Evolutionary conservation across 2,113 vertebrate genomes (phyloP).

Genomic region (Phalacrocorax aristotelis): DNA sequence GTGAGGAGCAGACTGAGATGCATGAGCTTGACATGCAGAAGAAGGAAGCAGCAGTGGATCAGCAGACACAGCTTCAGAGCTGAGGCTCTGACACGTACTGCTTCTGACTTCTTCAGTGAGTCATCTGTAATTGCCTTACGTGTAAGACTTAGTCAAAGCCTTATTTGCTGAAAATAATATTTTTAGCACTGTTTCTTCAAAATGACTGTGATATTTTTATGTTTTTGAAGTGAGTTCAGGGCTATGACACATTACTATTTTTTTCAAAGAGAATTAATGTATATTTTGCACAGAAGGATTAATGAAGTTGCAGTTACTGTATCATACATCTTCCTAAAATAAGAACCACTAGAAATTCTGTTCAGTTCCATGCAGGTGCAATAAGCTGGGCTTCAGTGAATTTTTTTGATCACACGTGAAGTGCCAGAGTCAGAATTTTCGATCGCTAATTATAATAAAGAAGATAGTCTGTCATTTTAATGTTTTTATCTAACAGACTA

Average conservation of each 20-base stretch:
- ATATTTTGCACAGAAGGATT: background rate
- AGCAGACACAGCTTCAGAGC: background rate
- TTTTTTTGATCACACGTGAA: background rate
- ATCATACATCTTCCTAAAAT: background rate
- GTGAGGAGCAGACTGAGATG: background rate
- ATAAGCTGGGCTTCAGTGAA: background rate
- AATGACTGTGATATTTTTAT: background rate
- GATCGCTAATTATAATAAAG: background rate
- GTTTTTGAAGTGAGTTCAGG: background rate
- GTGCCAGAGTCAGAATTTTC: background rate
- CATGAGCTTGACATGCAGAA: background rate
- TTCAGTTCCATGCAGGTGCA: background rate
- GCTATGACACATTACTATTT: background rate
- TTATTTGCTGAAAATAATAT: background rate
- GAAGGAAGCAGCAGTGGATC: background rate
- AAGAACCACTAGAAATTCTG: background rate
- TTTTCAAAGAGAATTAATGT: background rate
- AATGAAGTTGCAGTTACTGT: background rate
- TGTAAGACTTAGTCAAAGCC: background rate
- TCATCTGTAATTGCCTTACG: background rate
- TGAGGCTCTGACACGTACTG: background rate
- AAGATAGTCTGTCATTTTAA: background rate
- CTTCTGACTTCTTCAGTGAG: background rate
- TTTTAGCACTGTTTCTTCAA: background rate
- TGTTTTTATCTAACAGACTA: background rate